Base-by-base conservation (phyloP, 1,140 invertebrate genomes). In the Diachasma alloeum region DNA sequence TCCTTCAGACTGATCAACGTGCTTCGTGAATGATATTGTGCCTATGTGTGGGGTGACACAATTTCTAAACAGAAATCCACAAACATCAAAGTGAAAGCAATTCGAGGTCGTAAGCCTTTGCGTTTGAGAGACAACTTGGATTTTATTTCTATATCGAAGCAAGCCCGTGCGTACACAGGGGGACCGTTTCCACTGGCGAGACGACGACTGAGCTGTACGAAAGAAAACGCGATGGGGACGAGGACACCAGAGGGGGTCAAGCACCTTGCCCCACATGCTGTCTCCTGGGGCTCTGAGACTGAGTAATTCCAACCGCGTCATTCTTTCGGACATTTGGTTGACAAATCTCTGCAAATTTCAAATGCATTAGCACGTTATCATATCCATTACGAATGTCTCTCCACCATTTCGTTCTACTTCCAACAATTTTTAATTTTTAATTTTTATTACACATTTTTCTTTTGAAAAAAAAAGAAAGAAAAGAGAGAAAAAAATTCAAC, bases 181-280 rank as follows among this genome's bases (percentile, higher is more conserved):
- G 11, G 9, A 37, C 31, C 31, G 36, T 68, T 68, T 37, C 36
- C 15, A 68, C 66, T 68, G 66, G 36, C 66, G 66, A 68, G 66
- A 68, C 66, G 31, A 68, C 66, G 15, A 68, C 36, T 17, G 26
- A 37, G 19, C 6, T 53, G 24, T 24, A 26, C 19, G 59, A 63
- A 63, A 26, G 24, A 31, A 63, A 63, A 63, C 24, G 59, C 59
- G 53, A 66, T 24, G 17, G 17, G 36, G 31, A 68, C 15, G 36
- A 68, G 36, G 66, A 37, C 26, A 66, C 39, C 17, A 17, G 17
- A 42, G 72, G 59, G 56, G 72, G 37, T 74, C 56, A 74, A 74
- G 72, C 72, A 74, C 72, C 72, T 74, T 74, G 56, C 24, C 72
- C 72, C 36, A 74, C 72, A 74, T 66, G 36, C 31, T 68, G 13